Percentiles rank a stretch among this genome's conserved stretches.
Conservation (phyloP, 2,888 invertebrate genomes). For the Drosophila basisetae region DNA sequence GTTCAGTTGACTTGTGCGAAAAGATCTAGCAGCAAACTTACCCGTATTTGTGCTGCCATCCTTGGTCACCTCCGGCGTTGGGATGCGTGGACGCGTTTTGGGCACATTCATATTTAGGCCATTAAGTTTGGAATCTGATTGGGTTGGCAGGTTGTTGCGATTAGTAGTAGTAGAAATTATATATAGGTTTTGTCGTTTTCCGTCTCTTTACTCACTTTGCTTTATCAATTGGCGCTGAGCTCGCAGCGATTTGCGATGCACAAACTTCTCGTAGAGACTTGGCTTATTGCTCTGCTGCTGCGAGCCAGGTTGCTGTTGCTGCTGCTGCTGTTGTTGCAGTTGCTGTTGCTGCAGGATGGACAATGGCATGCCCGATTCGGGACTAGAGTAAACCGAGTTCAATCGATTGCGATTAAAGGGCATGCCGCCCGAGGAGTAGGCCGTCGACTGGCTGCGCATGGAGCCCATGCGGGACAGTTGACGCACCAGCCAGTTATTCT, state of each 20-base stretch:
- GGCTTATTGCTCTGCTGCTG: conserved; percentile 87
- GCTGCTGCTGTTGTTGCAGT: conserved; percentile 76
- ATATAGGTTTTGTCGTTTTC: not conserved
- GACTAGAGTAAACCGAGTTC: conserved; percentile 90
- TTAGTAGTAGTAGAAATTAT: not conserved
- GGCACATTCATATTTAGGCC: conserved; percentile 86
- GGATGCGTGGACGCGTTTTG: conserved; percentile 93
- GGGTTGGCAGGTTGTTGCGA: not conserved
- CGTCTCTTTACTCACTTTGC: conserved; percentile 87
- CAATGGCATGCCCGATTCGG: conserved; percentile 87
- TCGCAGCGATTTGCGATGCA: conserved; percentile 90
- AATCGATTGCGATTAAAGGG: conserved; percentile 91
- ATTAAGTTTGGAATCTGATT: conserved; percentile 88
- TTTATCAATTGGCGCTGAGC: conserved; percentile 87
- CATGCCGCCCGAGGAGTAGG: conserved; percentile 90
- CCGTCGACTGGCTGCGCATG: conserved; percentile 93
- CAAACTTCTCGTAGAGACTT: conserved; percentile 93
- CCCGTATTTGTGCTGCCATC: conserved; percentile 86
- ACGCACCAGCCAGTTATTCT: conserved; percentile 93
- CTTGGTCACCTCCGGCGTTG: conserved; percentile 94
- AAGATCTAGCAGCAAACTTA: conserved; percentile 21
- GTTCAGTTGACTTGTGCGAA: conserved; percentile 46
- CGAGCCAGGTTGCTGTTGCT: conserved; percentile 56
- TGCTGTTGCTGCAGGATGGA: conserved; percentile 82
- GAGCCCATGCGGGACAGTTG: conserved; percentile 95